Conservation (phyloP, 2,113 vertebrate genomes). For the Procavia capensis region DNA sequence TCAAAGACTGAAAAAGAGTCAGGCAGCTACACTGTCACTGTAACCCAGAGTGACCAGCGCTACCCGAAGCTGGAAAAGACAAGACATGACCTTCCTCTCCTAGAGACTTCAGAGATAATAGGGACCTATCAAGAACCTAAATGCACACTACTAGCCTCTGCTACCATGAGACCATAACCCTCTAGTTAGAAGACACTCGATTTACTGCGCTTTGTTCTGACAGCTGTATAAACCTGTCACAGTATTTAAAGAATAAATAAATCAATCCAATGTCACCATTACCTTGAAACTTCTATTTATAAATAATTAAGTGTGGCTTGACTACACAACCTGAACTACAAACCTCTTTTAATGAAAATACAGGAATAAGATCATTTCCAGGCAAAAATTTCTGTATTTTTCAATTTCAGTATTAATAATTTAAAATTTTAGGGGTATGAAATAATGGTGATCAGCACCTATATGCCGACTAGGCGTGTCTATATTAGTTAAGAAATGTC, state of each 20-base stretch:
- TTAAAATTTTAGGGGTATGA: not conserved
- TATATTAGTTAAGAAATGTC: not conserved
- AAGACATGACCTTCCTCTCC: not conserved
- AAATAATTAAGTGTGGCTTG: not conserved
- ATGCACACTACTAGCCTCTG: not conserved
- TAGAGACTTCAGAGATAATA: not conserved
- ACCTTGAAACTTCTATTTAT: not conserved
- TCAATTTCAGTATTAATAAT: not conserved
- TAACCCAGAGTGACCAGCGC: not conserved
- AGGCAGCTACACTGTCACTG: not conserved
- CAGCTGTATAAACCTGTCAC: not conserved
- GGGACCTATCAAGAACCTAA: not conserved
- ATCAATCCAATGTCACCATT: not conserved
- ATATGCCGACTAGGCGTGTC: not conserved
- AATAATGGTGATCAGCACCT: not conserved
- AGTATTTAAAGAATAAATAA: not conserved
- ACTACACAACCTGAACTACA: not conserved
- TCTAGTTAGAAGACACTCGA: not conserved
- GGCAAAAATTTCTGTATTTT: not conserved
- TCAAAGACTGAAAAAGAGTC: not conserved
- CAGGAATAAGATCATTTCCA: not conserved
- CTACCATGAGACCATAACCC: not conserved
- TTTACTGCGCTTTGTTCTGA: not conserved
- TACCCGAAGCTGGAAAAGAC: not conserved
- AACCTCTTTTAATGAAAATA: not conserved